Evolutionary conservation across 2,888 invertebrate genomes (phyloP), one percentile per base, ranked within the genome.

Genomic region (Apamea sordens): DNA sequence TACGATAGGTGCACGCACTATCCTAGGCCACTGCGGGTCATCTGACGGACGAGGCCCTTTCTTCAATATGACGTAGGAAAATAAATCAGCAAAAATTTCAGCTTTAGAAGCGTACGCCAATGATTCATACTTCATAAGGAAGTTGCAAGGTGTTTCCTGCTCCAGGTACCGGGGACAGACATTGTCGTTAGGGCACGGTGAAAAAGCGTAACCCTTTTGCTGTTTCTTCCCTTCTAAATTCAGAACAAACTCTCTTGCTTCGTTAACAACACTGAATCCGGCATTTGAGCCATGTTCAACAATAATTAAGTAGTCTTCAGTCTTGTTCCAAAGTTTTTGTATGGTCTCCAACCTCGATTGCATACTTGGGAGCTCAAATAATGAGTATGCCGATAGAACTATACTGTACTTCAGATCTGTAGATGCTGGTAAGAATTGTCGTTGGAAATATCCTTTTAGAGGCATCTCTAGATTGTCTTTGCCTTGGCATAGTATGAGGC

Each of bases 171-270:
- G 97, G 0, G 99, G 99, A 92, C 99, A 99, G 0, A 96, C 90
- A 41, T 95, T 93, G 89, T 99, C 98, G 91, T 99, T 99, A 0
- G 99, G 98, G 93, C 99, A 99, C 97, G 99, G 99, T 68, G 98
- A 98, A 93, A 98, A 98, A 0, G 98, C 97, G 87, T 98, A 97
- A 0, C 97, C 98, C 53, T 92, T 92, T 28, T 81, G 78, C 28
- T 92, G 71, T 18, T 79, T 93, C 67, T 91, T 89, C 83, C 93
- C 88, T 85, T 94, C 87, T 76, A 97, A 92, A 92, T 97, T 97
- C 3, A 99, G 94, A 56, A 99, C 96, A 92, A 98, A 98, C 87
- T 99, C 98, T 89, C 99, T 97, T 0, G 98, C 98, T 96, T 99
- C 99, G 88, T 98, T 98, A 0, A 99, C 96, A 88, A 98, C 97